phyloP scores from a whole-genome alignment of 1,140 invertebrate genomes.

The Matsumurasca onukii region DNA sequence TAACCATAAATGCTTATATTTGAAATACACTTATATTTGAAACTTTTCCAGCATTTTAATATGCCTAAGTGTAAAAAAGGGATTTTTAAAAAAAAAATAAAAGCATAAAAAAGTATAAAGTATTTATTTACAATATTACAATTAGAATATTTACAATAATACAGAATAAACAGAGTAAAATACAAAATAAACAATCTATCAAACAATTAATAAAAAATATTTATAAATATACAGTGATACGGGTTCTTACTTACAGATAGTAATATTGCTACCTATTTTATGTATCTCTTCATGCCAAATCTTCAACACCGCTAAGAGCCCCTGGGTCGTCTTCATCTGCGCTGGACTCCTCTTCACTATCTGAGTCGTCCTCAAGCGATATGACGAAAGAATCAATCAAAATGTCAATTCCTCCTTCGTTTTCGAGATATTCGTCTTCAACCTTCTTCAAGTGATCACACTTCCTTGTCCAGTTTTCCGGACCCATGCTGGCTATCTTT shows the following conservation, averaged over 20 bases:
- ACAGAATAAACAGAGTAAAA: no score
- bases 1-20: background rate
- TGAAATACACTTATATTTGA: background rate
- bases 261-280: no score
- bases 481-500: slow-evolving; percentile 15
- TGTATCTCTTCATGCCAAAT: background rate
- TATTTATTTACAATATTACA: no score
- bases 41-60: background rate
- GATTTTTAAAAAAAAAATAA: no score
- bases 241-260: no score
- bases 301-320: background rate
- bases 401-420: slow-evolving; percentile 2
- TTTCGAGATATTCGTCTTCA: slow-evolving; percentile 18
- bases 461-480: slow-evolving; percentile 7
- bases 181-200: no score
- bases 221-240: no score
- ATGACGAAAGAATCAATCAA: slow-evolving; percentile 4
- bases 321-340: background rate
- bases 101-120: no score
- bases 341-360: background rate
- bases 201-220: no score
- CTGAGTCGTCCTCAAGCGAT: background rate
- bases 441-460: slow-evolving; percentile 12
- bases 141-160: no score
- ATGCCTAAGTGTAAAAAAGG: no score